Evolutionary conservation across 2,113 vertebrate genomes (phyloP), one percentile per base, ranked within the genome.

Genomic region (Hucho hucho): DNA sequence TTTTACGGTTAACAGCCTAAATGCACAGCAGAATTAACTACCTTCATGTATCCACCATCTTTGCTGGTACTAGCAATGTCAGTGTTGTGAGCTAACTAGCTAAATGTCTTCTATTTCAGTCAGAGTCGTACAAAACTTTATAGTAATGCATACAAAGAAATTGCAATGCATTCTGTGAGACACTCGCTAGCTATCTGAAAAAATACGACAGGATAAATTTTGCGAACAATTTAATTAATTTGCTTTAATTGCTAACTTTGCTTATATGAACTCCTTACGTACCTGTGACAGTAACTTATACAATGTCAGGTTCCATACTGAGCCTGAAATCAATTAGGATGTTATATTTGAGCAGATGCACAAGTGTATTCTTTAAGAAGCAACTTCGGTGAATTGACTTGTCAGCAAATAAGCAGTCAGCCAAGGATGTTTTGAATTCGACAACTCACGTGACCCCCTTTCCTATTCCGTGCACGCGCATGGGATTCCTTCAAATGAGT

Each of bases 401-500:
- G n/a, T n/a, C 65, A 22, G 24, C 49, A 43, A 1, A 22, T 58
- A 22, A 29, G 53, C 85, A 64, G 67, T 76, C 78, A 76, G 53
- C 65, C 43, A 9, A 47, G 29, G 9, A 47, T 13, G 58, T 76
- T 28, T 70, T 81, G 74, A 84, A 78, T 77, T 72, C 22, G 67
- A 47, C 4, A 46, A 63, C 79, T 91, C 93, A 93, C 93, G 93
- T 94, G 93, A 94, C 88, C 18, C n/a, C 72, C 37, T 58, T n/a
- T 13, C 18, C 20, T 16, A 14, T 2, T n/a, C 14, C 56, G 56
- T 6, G 4, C 18, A 18, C 56, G 56, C 56, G n/a, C 56, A 58
- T 58, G 56, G n/a, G 56, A 58, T 58, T 20, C 56, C 18, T 58
- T 47, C 12, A 26, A 26, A 26, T 2, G 25, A 26, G 25, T 26